These are phyloP conservation scores for Sialia sialis DNA, from an alignment of 2,113 vertebrate species.

Conservation along the genomic window DNA sequence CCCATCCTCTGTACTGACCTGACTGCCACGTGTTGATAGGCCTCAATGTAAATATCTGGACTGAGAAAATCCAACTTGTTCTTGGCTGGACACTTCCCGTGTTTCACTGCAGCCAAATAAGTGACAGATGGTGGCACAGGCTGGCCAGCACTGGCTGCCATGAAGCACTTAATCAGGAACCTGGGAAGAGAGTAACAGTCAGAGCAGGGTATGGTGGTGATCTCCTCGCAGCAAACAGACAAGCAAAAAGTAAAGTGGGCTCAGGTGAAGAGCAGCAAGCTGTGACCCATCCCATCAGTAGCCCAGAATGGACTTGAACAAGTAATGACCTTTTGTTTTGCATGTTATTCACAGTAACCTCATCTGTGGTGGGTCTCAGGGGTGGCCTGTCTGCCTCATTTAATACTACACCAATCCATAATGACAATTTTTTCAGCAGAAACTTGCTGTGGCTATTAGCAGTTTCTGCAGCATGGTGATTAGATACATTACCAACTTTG, in stretches of 20 bases:
- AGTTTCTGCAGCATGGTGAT: not conserved
- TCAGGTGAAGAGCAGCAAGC: not conserved
- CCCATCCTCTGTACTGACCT: slow-evolving; percentile 53
- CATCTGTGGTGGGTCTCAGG: not conserved
- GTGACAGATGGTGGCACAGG: slow-evolving; percentile 62
- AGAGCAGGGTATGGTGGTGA: not conserved
- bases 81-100: slow-evolving; percentile 56
- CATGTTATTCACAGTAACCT: not conserved
- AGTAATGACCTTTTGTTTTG: not conserved
- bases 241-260: not conserved
- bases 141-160: not conserved
- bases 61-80: slow-evolving; percentile 66
- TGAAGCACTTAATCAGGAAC: slow-evolving; percentile 76
- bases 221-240: accelerated
- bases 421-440: not conserved
- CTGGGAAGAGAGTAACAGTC: slow-evolving; percentile 32
- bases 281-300: not conserved
- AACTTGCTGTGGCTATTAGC: not conserved
- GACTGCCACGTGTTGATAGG: slow-evolving; percentile 64
- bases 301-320: not conserved
- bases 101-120: slow-evolving; percentile 55
- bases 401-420: not conserved
- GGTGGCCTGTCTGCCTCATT: not conserved
- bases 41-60: slow-evolving; percentile 65
- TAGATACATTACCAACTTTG: not conserved